Base-by-base conservation (phyloP, 2,888 invertebrate species). In the Cistogaster globosa region DNA sequence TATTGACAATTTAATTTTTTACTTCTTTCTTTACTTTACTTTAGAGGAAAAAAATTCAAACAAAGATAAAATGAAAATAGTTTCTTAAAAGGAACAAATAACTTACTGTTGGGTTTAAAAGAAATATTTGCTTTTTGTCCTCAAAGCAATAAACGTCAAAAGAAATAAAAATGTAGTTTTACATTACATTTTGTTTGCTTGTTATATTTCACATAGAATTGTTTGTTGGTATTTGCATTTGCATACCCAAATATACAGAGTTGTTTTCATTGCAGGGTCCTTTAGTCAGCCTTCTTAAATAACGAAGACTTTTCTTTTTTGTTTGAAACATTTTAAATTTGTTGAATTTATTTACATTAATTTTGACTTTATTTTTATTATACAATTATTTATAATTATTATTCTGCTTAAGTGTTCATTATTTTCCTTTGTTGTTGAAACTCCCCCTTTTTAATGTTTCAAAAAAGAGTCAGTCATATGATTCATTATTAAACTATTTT, bases 401-500 rank as follows among this genome's bases (percentile, higher is more conserved):
- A 18, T 18, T 18, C 7, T n/a, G 42, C 8, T 12, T 42, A 12
- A 42, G 42, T 42, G 42, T n/a, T 7, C 51, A 6, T 18, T 48
- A 16, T 48, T 16, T 63, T 53, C 8, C 32, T 45, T 57, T 57
- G 74, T 62, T 53, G 16, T 26, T 38, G n/a, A 51, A 74, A 62
- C 42, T 42, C 71, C 74, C 69, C 71, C 18, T 51, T 63, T 72
- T 65, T 14, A 53, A 53, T 57, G 63, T 65, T 45, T 14, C 14
- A 51, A 32, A 5, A 7, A 7, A 32, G 57, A 74, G 18, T 26
- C 12, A 65, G 51, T 32, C 42, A 51, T 53, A 60, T 83, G 82
- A 83, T 58, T 83, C 83, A 77, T 72, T 67, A 38, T 77, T 58
- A 67, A 77, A 83, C 16, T 72, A 83, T 82, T 69, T 71, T 67